Evolutionary conservation across 2,797 vertebrate species (phyloP), one percentile per base, ranked within the genome.

Genomic region (Melanogrammus aeglefinus): DNA sequence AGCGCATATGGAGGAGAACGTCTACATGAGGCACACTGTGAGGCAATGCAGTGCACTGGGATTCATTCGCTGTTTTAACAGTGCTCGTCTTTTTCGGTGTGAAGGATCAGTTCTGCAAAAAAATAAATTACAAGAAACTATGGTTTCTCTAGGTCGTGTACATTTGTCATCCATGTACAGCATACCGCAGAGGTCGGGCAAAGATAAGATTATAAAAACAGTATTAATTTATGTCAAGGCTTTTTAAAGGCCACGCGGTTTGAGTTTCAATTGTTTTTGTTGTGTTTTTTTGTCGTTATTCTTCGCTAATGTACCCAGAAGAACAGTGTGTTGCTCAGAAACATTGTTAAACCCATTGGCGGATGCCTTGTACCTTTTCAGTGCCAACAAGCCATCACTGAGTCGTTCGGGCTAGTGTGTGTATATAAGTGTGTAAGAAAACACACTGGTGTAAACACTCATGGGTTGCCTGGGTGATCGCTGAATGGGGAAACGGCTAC

Each of bases 381-480:
- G 47, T 57, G 4, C 47, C 47, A 57, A 57, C 44, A 47, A 47
- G 47, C 47, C 47, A 21, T 6, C 57, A n/a, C 8, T n/a, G 57
- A 63, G 21, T n/a, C 6, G 35, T 6, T 36, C 35, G n/a, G 57
- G 21, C 57, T 8, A 24, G 57, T 24, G 57, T 63, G 6, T 63
- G 4, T 63, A 21, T 21, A 44, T 9, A 14, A 16, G 44, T 21
- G 41, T 6, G 16, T 51, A 63, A n/a, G 6, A n/a, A 63, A 24
- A 24, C 57, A 6, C 57, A n/a, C 7, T 63, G 47, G 47, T 18
- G 57, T 57, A n/a, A 7, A 63, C 57, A 57, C 51, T 57, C 51
- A 1, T 1, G 69, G 29, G 72, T 73, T 21, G 72, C 16, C 79
- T 76, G 70, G 82, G 73, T 89, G 85, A 76, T 88, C 86, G 80